Evolutionary conservation across 2,888 invertebrate species (phyloP).

Genomic region (Heliconius aoede): DNA sequence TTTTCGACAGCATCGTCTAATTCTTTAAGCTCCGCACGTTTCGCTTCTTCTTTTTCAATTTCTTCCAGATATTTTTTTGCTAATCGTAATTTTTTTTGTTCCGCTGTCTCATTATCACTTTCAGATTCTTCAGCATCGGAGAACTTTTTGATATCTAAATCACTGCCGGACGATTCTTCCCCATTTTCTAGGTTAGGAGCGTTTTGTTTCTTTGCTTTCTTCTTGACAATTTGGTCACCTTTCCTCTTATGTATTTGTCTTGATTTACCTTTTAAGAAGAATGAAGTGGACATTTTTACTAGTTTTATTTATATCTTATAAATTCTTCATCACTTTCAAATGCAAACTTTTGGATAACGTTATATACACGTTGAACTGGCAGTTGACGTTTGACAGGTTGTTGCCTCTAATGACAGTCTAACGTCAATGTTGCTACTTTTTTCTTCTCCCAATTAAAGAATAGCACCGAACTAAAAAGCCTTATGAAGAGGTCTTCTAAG

Average conservation of each 20-base stretch:
- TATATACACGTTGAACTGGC: constrained; percentile 15
- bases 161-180: constrained; percentile 86
- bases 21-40: constrained; percentile 86
- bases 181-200: constrained; percentile 78
- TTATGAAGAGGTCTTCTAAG: too few species aligned
- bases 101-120: constrained; percentile 91
- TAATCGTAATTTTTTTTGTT: constrained; percentile 94
- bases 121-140: constrained; percentile 79
- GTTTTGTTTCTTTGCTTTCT: constrained; percentile 66
- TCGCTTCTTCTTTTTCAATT: constrained; percentile 91
- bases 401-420: background rate
- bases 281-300: constrained; percentile 80
- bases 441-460: background rate
- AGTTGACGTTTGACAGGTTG: constrained; percentile 1
- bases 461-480: background rate
- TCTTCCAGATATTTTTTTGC: constrained; percentile 95
- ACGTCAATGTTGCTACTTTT: background rate
- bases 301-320: constrained; percentile 35
- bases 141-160: constrained; percentile 84
- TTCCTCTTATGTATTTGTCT: constrained; percentile 83
- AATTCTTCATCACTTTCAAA: background rate
- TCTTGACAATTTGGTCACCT: constrained; percentile 73
- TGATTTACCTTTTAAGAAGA: constrained; percentile 84
- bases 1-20: constrained; percentile 87
- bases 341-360: background rate